Conservation (phyloP, 2,797 vertebrate genomes). For the Sebastiscus tertius region DNA sequence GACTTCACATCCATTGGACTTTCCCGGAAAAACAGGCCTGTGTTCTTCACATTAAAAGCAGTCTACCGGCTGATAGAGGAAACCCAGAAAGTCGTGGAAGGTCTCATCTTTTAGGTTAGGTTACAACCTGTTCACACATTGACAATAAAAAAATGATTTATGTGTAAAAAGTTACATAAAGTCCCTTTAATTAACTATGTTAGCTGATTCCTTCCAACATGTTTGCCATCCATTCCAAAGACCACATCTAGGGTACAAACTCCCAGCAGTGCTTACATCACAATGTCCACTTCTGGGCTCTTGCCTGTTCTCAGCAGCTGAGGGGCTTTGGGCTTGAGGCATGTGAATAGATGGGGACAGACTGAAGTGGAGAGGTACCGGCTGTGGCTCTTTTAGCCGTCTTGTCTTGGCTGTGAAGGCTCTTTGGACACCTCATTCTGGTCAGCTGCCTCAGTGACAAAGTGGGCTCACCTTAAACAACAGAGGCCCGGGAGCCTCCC, state of each 20-base stretch:
- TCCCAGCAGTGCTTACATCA: background rate
- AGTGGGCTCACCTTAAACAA: constrained; percentile 88
- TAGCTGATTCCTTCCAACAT: background rate
- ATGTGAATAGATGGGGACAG: constrained; percentile 36
- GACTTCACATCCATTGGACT: too few species aligned
- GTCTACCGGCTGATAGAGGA: too few species aligned
- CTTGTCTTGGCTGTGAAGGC: constrained; percentile 81
- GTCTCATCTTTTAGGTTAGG: too few species aligned
- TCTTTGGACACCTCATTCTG: constrained; percentile 64
- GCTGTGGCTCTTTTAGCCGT: constrained; percentile 81
- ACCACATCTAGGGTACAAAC: background rate
- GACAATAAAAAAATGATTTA: too few species aligned
- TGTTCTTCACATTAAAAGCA: too few species aligned
- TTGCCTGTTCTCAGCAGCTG: background rate
- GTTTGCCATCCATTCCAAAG: background rate
- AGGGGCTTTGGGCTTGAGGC: constrained; percentile 31
- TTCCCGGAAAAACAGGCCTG: too few species aligned
- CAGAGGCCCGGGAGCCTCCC: constrained; percentile 74
- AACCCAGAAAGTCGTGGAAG: too few species aligned
- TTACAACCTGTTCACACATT: too few species aligned
- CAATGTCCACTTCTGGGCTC: background rate
- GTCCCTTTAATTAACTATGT: background rate
- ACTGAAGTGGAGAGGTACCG: constrained; percentile 65
- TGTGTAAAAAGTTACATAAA: too few species aligned
- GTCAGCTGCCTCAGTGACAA: constrained; percentile 69